Evolutionary conservation across 2,888 invertebrate species (phyloP).

Genomic region (Diaperis boleti): DNA sequence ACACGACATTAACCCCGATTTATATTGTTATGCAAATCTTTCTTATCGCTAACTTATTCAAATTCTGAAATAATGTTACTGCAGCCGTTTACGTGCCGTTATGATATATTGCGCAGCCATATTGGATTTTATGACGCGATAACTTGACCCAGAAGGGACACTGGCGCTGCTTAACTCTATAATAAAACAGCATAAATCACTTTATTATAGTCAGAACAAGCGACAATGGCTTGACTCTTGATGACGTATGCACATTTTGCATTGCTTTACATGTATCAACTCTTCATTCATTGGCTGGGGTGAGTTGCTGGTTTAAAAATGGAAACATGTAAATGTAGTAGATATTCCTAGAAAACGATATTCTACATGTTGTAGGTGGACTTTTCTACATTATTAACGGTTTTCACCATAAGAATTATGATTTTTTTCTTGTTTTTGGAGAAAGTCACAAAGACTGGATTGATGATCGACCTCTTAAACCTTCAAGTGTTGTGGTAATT

Average conservation of each 20-base stretch:
- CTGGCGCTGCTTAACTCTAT: slow-evolving; percentile 44
- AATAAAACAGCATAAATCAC: slow-evolving; percentile 40
- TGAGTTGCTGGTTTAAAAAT: background rate
- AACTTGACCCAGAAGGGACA: slow-evolving; percentile 54
- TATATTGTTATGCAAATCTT: slow-evolving; percentile 67
- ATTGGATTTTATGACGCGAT: slow-evolving; percentile 63
- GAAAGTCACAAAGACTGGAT: too few species aligned
- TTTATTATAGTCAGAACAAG: slow-evolving; percentile 6
- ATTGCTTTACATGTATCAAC: background rate
- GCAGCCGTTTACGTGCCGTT: slow-evolving; percentile 63
- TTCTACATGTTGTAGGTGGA: too few species aligned
- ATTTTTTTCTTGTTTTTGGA: too few species aligned
- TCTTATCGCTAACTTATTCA: slow-evolving; percentile 65
- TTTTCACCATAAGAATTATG: too few species aligned
- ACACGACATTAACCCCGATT: slow-evolving; percentile 68
- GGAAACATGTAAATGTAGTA: too few species aligned
- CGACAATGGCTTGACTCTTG: background rate
- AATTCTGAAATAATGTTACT: slow-evolving; percentile 66
- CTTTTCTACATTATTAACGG: too few species aligned
- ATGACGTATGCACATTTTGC: slow-evolving; percentile 1
- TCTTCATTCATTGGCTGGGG: background rate
- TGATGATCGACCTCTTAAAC: too few species aligned
- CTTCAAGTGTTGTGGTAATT: too few species aligned
- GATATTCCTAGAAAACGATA: too few species aligned
- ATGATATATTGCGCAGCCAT: slow-evolving; percentile 66